Conservation (phyloP, 2,113 vertebrate genomes). For the Bettongia penicillata region DNA sequence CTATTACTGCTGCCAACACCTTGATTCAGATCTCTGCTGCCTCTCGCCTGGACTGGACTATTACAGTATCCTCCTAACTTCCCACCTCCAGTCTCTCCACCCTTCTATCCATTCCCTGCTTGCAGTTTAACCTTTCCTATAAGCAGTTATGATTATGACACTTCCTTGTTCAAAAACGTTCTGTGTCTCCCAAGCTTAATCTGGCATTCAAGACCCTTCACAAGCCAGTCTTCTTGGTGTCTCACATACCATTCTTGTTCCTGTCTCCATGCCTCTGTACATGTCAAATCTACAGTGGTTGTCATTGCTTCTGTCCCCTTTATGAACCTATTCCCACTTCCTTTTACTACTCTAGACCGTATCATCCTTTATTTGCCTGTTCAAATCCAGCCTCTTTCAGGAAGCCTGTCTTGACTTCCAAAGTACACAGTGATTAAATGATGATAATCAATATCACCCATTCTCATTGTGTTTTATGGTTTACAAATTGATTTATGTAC, state of each 20-base stretch:
- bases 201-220: conserved; percentile 31
- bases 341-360: conserved; percentile 10
- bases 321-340: not conserved
- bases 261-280: conserved; percentile 6
- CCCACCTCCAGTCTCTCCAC: not conserved
- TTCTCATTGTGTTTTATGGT: not conserved
- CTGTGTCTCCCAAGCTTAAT: conserved; percentile 37
- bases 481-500: not conserved
- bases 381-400: not conserved
- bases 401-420: conserved; percentile 39
- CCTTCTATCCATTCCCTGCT: conserved; percentile 34
- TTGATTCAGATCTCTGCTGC: conserved; percentile 26
- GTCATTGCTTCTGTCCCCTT: not conserved
- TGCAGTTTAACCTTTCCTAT: conserved; percentile 22
- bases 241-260: not conserved
- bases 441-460: not conserved
- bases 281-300: not conserved
- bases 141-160: conserved; percentile 26
- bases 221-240: not conserved
- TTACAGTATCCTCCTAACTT: not conserved
- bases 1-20: conserved; percentile 3
- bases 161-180: conserved; percentile 36
- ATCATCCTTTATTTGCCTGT: not conserved
- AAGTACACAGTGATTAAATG: not conserved
- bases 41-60: not conserved